phyloP scores from a whole-genome alignment of 2,888 invertebrate species.

The Cheilosia variabilis region DNA sequence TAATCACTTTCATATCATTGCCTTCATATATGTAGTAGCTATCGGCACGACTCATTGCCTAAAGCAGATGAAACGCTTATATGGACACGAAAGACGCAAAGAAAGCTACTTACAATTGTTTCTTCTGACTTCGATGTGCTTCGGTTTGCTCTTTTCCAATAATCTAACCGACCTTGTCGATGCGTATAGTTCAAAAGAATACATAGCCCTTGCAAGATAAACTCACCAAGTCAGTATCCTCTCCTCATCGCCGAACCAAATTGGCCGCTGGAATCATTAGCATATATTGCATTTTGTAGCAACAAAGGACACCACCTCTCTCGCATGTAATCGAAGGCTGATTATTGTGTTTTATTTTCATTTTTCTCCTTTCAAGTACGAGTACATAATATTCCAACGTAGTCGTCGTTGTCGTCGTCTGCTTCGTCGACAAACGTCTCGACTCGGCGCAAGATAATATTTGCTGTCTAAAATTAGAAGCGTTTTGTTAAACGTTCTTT shows the following conservation, averaged over 20 bases:
- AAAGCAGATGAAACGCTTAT: no score
- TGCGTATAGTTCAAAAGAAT: not conserved
- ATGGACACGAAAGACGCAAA: no score
- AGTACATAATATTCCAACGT: slow-evolving; percentile 11
- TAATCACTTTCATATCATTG: no score
- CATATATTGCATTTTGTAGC: slow-evolving; percentile 57
- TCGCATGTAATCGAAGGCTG: slow-evolving; percentile 26
- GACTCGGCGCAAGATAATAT: slow-evolving; percentile 63
- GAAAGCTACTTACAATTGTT: not conserved
- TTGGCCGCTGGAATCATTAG: slow-evolving; percentile 51
- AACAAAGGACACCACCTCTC: slow-evolving; percentile 54
- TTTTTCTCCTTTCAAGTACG: slow-evolving; percentile 57
- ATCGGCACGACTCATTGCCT: no score
- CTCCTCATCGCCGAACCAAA: not conserved
- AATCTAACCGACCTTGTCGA: not conserved
- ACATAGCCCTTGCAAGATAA: slow-evolving; percentile 2
- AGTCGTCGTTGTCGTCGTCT: slow-evolving; percentile 32
- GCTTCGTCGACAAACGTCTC: slow-evolving; percentile 50
- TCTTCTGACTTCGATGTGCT: not conserved
- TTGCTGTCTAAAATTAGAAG: slow-evolving; percentile 72
- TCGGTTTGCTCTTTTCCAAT: not conserved
- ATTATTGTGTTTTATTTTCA: slow-evolving; percentile 32
- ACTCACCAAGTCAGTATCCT: not conserved
- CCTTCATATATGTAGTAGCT: no score
- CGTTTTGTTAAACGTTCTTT: slow-evolving; percentile 67